Evolutionary conservation across 2,113 vertebrate genomes (phyloP).

Genomic region (Xerus inauris): DNA sequence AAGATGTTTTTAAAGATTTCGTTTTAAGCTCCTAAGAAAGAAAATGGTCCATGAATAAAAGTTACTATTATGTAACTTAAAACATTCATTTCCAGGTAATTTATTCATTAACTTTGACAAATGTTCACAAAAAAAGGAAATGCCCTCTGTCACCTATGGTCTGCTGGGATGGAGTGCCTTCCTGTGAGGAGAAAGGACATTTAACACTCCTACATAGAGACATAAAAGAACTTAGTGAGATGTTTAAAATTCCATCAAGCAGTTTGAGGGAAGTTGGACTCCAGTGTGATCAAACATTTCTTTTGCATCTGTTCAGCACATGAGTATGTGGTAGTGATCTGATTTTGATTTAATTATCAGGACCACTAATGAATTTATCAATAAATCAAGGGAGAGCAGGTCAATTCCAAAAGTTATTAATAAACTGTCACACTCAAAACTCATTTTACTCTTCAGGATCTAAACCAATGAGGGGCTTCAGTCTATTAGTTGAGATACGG

Average conservation of each 20-base stretch:
- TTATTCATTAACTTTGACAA: background rate
- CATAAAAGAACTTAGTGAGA: constrained; percentile 56
- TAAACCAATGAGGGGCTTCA: constrained; percentile 74
- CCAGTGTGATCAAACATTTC: constrained; percentile 54
- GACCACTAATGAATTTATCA: constrained; percentile 77
- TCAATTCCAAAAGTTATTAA: constrained; percentile 79
- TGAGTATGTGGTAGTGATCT: constrained; percentile 65
- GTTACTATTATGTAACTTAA: constrained; percentile 34
- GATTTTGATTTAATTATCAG: constrained; percentile 84
- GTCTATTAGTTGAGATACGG: constrained; percentile 49
- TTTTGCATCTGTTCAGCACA: constrained; percentile 70
- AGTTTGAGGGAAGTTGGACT: constrained; percentile 66
- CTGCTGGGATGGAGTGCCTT: background rate
- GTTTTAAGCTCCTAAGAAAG: background rate
- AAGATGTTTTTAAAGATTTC: background rate
- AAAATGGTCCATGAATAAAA: background rate
- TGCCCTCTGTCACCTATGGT: background rate
- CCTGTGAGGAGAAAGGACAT: background rate
- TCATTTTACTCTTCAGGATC: constrained; percentile 76
- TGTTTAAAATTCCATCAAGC: constrained; percentile 61
- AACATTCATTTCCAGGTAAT: background rate
- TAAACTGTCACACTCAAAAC: constrained; percentile 76
- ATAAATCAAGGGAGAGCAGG: constrained; percentile 69
- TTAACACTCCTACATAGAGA: background rate
- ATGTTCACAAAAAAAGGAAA: background rate